Conservation (phyloP, 2,888 invertebrate genomes). For the Stegophylla sp. region DNA sequence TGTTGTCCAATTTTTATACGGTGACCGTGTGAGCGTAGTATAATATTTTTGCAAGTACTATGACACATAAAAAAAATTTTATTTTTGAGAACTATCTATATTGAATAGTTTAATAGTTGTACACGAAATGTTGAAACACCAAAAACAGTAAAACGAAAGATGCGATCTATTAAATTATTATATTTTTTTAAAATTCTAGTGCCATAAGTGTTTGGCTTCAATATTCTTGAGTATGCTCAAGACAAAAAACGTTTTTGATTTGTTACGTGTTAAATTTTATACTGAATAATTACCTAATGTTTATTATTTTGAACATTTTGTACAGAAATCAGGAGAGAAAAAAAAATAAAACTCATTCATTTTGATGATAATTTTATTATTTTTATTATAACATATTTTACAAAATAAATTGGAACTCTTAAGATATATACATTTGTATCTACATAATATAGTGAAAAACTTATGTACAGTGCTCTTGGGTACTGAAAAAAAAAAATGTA, state of each 20-base stretch:
- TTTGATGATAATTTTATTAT: conserved; percentile 21
- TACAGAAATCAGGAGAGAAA: conserved; percentile 35
- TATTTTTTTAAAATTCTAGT: conserved; percentile 55
- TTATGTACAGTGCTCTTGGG: too few species aligned
- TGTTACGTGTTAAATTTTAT: conserved; percentile 54
- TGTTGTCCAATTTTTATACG: conserved; percentile 11
- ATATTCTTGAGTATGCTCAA: conserved; percentile 36
- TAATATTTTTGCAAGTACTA: conserved; percentile 36
- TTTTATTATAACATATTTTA: background rate
- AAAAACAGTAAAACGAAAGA: conserved; percentile 37
- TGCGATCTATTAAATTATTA: conserved; percentile 37
- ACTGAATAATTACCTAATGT: conserved; percentile 47
- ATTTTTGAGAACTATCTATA: conserved; percentile 19
- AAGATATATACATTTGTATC: too few species aligned
- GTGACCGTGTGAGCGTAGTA: conserved; percentile 8
- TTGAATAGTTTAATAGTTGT: conserved; percentile 13
- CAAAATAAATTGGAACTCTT: too few species aligned
- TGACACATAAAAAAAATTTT: conserved; percentile 13
- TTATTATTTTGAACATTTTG: conserved; percentile 49
- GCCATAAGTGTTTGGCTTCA: conserved; percentile 46
- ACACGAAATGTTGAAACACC: conserved; percentile 30
- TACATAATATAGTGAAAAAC: too few species aligned
- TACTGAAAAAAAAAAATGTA: too few species aligned
- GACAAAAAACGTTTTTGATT: conserved; percentile 45
- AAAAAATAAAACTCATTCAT: conserved; percentile 28